Conservation (phyloP, 2,113 vertebrate species). For the Mormoops blainvillei region DNA sequence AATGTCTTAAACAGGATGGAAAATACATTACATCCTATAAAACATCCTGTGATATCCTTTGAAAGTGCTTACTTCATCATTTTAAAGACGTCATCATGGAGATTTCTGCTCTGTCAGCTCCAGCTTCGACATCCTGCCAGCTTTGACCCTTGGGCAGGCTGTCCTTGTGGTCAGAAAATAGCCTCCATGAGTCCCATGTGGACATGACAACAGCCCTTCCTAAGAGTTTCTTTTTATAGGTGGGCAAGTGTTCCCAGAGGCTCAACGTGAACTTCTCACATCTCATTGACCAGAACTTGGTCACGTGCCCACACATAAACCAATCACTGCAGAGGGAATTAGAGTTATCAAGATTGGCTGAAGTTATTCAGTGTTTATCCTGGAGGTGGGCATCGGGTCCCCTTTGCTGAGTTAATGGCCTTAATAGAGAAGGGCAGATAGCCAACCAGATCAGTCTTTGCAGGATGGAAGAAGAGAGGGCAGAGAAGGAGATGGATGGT, state of each 20-base stretch:
- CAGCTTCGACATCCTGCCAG: too few species aligned
- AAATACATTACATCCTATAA: background rate
- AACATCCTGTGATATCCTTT: background rate
- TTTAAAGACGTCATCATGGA: background rate
- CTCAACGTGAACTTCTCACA: background rate
- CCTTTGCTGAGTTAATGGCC: background rate
- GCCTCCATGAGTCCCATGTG: background rate
- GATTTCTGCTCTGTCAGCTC: background rate
- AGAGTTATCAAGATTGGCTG: background rate
- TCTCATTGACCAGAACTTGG: background rate
- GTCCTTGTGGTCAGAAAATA: background rate
- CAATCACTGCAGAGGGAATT: background rate
- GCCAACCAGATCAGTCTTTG: background rate
- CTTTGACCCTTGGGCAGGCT: background rate
- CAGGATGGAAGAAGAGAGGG: background rate
- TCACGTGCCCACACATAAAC: background rate
- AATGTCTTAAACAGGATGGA: background rate
- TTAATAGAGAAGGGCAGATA: background rate
- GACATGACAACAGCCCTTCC: background rate
- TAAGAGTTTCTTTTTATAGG: background rate
- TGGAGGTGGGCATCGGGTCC: background rate
- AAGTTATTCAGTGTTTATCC: background rate
- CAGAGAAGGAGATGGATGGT: background rate
- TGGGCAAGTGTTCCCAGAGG: background rate
- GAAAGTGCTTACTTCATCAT: background rate